Evolutionary conservation across 2,888 invertebrate genomes (phyloP), one percentile per base, ranked within the genome.

Genomic region (Drosophila histrio): DNA sequence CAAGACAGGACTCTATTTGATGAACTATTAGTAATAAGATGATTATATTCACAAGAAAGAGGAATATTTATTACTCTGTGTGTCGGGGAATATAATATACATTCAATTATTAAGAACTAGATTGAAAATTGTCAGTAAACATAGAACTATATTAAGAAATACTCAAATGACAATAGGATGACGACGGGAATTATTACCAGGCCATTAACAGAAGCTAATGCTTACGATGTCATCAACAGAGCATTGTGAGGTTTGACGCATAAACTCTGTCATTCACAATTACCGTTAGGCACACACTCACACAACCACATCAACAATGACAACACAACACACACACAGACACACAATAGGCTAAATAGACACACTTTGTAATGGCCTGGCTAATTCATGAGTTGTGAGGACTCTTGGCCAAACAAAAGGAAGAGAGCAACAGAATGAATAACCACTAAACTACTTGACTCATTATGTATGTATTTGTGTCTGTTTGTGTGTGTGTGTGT

Each of bases 311-410:
- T 11, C 39, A 22, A 22, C 26, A 17, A 36, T 26, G 26, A 43
- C 46, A 21, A 49, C 19, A 34, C 34, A 46, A 50, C 19, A 53
- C 15, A 11, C 15, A 17, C 4, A 32, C 32, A 13, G n/a, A 30
- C 30, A n/a, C n/a, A 43, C 28, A 39, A 39, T 21, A 43, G 46
- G 59, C 44, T 60, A 85, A 84, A 80, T 56, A 77, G 46, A 77
- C 56, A 59, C 80, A 59, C 77, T 65, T 53, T 60, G 65, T 58
- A 53, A 30, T 60, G 19, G 49, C 61, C 63, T 81, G 72, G 85
- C 87, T 81, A 81, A 81, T 87, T 74, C 81, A 72, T 77, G 87
- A 81, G 63, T 87, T 71, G 60, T 64, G 63, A 80, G 85, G 61
- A 77, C 72, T 61, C 72, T 66, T 67, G 58, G 57, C 32, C 69